Base-by-base conservation (phyloP, 2,888 invertebrate species). In the Chrysolina oricalcia region DNA sequence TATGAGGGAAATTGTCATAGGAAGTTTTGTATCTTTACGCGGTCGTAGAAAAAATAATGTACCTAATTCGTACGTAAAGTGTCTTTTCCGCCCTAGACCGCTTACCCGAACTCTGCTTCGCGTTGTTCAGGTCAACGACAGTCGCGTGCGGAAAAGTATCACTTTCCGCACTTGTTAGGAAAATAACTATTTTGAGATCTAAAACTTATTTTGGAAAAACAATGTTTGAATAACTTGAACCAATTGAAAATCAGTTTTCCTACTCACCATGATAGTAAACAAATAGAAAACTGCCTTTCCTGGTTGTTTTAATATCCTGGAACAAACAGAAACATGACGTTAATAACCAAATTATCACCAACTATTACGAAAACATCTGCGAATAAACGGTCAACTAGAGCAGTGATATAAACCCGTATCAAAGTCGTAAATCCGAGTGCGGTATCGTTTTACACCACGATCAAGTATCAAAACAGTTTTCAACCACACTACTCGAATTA, bases 261-360 rank as follows among this genome's bases (percentile, higher is more conserved):
- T 67, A 81, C 83, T 83, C 76, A 83, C 83, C 83, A 83, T 82
- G 79, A 83, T 83, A 81, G 80, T 76, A 72, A 81, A 79, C 76
- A 83, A 79, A 78, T 77, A 80, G 77, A 78, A 79, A 77, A 80
- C 79, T 79, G 80, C 80, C 80, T 82, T 81, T 79, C 77, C 80
- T 81, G 81, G 81, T 83, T 80, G 80, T 77, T 81, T 82, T 81
- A 80, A 81, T 83, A 80, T 81, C 80, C 82, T 82, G 81, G n/a
- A 83, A 83, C 82, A 82, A 82, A 81, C 70, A 77, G 74, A 80
- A 78, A 79, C 78, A 72, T 43, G 53, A 73, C 72, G 72, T 80
- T 78, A 81, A 72, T 78, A 41, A 50, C 53, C 68, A 68, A 68
- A 68, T 68, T 70, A 73, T 75, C 65, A 59, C 41, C 69, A 64